These are phyloP conservation scores for Acanthurus leucopareius DNA, from an alignment of 2,797 vertebrate species.

Conservation along the genomic window DNA sequence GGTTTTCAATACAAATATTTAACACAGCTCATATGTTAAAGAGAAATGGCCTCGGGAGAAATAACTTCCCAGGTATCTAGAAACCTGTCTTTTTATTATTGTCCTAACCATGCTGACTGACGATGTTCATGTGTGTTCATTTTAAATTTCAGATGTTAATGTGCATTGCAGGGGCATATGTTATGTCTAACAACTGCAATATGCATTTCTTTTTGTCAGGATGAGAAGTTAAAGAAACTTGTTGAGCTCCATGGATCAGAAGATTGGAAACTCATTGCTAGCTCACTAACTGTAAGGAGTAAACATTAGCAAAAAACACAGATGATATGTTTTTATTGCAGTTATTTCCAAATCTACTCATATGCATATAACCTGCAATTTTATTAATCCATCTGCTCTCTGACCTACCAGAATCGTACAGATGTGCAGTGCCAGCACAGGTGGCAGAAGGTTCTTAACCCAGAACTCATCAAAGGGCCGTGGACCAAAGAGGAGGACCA, in stretches of 20 bases:
- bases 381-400: neutral
- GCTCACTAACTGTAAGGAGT: constrained; percentile 92
- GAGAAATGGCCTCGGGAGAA: constrained; percentile 5
- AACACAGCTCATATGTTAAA: neutral
- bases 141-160: constrained; percentile 3
- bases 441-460: constrained; percentile 99
- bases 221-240: constrained; percentile 97
- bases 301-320: neutral
- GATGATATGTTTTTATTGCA: neutral
- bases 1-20: neutral
- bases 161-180: neutral
- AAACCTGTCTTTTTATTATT: constrained; percentile 15
- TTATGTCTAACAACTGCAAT: constrained; percentile 24
- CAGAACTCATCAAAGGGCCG: constrained; percentile 98
- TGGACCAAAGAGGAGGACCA: constrained; percentile 99
- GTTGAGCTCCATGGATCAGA: constrained; percentile 97
- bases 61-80: constrained; percentile 12
- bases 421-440: constrained; percentile 99
- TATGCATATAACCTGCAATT: too few relatives aligned
- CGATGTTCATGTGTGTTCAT: neutral
- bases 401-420: constrained; percentile 91
- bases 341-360: neutral
- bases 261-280: constrained; percentile 99
- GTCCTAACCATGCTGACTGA: constrained; percentile 25
- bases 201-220: constrained; percentile 80